phyloP scores from a whole-genome alignment of 2,113 vertebrate genomes.

The Leucoraja erinaceus region DNA sequence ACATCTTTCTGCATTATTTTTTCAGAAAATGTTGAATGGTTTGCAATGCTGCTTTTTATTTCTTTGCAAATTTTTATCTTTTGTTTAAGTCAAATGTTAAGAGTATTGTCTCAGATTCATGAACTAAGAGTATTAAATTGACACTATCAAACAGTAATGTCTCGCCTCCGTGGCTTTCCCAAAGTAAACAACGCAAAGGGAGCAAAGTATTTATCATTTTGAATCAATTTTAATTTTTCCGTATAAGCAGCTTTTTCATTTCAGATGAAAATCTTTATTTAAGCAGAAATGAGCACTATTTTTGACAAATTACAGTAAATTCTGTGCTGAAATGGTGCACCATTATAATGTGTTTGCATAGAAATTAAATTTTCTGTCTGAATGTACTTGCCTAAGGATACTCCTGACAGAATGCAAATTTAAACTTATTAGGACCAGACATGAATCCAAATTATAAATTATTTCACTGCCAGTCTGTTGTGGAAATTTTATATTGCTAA shows the following conservation, averaged over 20 bases:
- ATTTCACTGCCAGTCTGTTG: neutral
- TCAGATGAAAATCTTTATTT: neutral
- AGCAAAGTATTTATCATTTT: neutral
- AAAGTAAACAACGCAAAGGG: neutral
- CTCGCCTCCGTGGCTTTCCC: neutral
- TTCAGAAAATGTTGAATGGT: neutral
- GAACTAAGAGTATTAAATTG: neutral
- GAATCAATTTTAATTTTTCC: neutral
- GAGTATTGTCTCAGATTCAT: neutral
- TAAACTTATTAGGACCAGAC: conserved; percentile 12
- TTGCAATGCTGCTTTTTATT: neutral
- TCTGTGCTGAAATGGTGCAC: too few species aligned
- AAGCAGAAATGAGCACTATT: neutral
- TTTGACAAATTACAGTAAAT: too few species aligned
- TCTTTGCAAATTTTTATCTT: neutral
- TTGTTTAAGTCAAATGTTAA: neutral
- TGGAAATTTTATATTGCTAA: neutral
- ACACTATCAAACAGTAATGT: neutral
- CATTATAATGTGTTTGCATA: neutral
- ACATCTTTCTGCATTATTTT: neutral
- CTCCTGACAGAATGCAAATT: conserved; percentile 12
- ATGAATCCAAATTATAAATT: neutral
- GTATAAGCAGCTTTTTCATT: neutral
- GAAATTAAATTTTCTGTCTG: neutral
- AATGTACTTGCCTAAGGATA: neutral